Conservation (phyloP, 2,888 invertebrate species). For the Epinotia brunnichana region DNA sequence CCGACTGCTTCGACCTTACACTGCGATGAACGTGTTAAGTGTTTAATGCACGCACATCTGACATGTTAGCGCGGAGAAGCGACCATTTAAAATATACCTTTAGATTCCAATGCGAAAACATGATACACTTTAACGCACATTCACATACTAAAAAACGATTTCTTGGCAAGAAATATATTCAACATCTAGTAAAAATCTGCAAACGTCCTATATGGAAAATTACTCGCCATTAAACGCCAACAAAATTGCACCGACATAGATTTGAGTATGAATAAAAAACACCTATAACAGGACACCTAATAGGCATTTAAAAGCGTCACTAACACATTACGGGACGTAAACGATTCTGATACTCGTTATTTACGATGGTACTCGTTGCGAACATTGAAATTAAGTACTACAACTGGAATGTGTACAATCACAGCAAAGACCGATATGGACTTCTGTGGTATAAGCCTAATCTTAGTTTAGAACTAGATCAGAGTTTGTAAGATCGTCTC, state of each 20-base stretch:
- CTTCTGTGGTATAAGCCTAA: too few species aligned
- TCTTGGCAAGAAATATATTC: background rate
- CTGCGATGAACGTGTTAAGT: too few species aligned
- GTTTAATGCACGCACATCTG: too few species aligned
- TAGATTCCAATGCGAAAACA: too few species aligned
- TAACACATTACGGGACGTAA: constrained; percentile 57
- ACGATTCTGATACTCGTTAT: constrained; percentile 56
- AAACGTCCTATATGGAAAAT: constrained; percentile 25
- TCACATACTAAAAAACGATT: background rate
- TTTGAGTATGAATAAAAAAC: constrained; percentile 56
- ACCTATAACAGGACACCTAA: constrained; percentile 67
- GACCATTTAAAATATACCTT: too few species aligned
- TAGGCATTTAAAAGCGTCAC: constrained; percentile 68
- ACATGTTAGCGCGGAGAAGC: too few species aligned
- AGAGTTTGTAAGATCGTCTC: too few species aligned
- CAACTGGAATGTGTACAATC: background rate
- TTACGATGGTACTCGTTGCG: constrained; percentile 53
- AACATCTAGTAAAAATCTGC: background rate
- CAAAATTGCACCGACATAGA: constrained; percentile 25
- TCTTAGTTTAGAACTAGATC: too few species aligned
- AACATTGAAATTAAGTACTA: background rate
- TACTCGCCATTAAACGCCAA: constrained; percentile 25
- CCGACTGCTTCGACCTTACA: too few species aligned
- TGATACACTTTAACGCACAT: too few species aligned
- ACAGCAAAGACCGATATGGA: too few species aligned